Percentiles rank a stretch among this genome's conserved stretches.
Conservation (phyloP, 2,797 vertebrate species). For the Euphonia xanthogaster region DNA sequence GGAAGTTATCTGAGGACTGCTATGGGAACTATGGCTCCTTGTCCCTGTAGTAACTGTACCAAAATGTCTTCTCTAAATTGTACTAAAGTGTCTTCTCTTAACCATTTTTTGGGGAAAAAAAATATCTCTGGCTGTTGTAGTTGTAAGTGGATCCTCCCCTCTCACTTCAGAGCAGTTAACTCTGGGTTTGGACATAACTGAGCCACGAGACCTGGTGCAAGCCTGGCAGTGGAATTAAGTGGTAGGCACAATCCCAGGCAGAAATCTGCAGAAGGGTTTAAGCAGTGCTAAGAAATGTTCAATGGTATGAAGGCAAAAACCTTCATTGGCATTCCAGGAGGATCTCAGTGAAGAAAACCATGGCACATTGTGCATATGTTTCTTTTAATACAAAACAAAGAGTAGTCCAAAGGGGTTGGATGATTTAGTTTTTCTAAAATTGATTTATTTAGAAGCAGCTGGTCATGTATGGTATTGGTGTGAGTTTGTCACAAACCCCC, state of each 20-base stretch:
- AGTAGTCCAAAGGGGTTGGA: not conserved
- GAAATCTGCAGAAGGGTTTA: not conserved
- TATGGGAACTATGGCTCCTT: not conserved
- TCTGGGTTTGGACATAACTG: not conserved
- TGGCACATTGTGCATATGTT: not conserved
- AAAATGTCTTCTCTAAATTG: not conserved
- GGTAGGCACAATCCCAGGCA: not conserved
- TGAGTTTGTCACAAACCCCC: not conserved
- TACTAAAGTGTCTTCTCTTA: not conserved
- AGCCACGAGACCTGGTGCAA: not conserved
- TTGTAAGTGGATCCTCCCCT: not conserved
- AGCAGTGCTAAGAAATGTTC: not conserved
- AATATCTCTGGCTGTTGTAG: not conserved
- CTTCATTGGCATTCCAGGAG: not conserved
- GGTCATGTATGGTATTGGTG: not conserved
- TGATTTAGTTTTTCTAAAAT: not conserved
- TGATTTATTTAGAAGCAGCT: not conserved
- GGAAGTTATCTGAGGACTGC: not conserved
- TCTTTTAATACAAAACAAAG: not conserved
- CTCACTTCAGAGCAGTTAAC: not conserved
- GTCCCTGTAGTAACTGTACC: not conserved
- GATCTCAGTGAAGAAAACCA: not conserved
- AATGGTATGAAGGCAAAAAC: not conserved
- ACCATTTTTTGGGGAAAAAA: fast-evolving
- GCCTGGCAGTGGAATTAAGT: not conserved